Evolutionary conservation across 2,888 invertebrate genomes (phyloP).

Genomic region (Acleris cristana): DNA sequence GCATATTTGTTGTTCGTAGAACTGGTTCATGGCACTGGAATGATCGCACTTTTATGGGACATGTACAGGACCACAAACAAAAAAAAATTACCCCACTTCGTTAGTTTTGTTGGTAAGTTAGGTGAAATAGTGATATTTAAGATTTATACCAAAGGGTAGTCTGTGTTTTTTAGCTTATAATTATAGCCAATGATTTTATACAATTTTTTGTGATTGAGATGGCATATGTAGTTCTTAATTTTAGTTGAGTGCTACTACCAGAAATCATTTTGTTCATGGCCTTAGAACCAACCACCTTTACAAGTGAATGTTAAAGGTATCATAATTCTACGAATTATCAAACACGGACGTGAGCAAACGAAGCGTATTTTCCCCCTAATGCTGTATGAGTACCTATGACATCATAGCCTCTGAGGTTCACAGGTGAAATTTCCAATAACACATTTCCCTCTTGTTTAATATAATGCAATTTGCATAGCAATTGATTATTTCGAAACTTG

Average conservation of each 20-base stretch:
- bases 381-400: background rate
- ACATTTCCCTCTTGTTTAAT: slow-evolving; percentile 30
- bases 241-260: too few species aligned
- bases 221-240: too few species aligned
- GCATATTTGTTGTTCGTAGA: slow-evolving; percentile 29
- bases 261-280: too few species aligned
- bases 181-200: too few species aligned
- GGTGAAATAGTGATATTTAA: too few species aligned
- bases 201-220: too few species aligned
- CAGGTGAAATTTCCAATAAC: slow-evolving; percentile 28
- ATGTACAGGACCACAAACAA: background rate
- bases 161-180: too few species aligned
- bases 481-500: slow-evolving; percentile 35
- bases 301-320: too few species aligned
- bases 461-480: slow-evolving; percentile 34
- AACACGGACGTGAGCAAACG: slow-evolving; percentile 6
- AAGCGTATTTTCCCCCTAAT: slow-evolving; percentile 10
- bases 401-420: slow-evolving; percentile 28
- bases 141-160: too few species aligned
- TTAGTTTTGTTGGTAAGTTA: background rate
- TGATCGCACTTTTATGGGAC: slow-evolving; percentile 5
- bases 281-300: too few species aligned
- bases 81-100: background rate
- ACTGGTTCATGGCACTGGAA: background rate
- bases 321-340: too few species aligned